Evolutionary conservation across 2,797 vertebrate species (phyloP).

Genomic region (Lates japonicus): DNA sequence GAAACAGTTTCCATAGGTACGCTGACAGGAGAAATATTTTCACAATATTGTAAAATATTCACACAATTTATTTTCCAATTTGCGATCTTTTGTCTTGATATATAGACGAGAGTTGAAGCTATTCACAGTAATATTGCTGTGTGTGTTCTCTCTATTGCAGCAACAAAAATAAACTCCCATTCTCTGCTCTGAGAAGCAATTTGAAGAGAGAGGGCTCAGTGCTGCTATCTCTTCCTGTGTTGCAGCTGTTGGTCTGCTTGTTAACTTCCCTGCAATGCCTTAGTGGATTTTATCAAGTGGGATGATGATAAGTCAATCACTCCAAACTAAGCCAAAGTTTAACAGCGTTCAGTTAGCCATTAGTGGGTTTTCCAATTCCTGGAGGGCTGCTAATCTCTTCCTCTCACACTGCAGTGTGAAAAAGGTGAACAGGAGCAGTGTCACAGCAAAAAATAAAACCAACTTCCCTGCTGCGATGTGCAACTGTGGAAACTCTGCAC

Average conservation of each 20-base stretch:
- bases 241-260: conserved; percentile 42
- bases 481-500: conserved; percentile 28
- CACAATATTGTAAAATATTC: neutral
- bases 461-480: conserved; percentile 35
- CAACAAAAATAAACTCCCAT: conserved; percentile 10
- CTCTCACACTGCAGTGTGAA: conserved; percentile 52
- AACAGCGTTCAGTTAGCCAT: conserved; percentile 47
- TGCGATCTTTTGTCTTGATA: neutral
- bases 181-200: conserved; percentile 4
- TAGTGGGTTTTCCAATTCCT: conserved; percentile 51
- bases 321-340: conserved; percentile 18
- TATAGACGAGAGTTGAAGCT: neutral
- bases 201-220: conserved; percentile 1
- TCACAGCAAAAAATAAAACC: conserved; percentile 49
- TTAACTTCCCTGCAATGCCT: conserved; percentile 19
- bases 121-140: neutral
- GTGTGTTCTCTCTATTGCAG: neutral
- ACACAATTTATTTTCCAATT: neutral
- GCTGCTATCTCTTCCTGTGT: conserved; percentile 17
- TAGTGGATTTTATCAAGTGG: conserved; percentile 52
- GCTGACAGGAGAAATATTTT: neutral
- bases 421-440: conserved; percentile 43
- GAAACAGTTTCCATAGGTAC: conserved; percentile 26
- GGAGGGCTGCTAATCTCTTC: conserved; percentile 71
- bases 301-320: conserved; percentile 50